Conservation (phyloP, 2,113 vertebrate genomes). For the Carollia perspicillata region DNA sequence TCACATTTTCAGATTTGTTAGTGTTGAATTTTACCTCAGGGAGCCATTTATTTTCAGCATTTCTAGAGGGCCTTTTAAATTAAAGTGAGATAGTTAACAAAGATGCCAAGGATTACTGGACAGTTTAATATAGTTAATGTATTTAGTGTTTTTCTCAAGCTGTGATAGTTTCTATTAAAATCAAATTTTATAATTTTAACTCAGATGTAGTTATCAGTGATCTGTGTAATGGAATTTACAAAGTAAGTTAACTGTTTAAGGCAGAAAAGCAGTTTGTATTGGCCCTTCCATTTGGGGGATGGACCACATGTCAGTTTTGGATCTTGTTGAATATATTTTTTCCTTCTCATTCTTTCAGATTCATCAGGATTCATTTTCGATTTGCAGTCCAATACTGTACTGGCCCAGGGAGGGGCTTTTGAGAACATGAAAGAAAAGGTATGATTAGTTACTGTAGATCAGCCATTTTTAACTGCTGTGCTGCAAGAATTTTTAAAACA, state of each 20-base stretch:
- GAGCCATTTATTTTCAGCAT: not conserved
- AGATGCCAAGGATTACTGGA: not conserved
- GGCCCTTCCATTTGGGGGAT: not conserved
- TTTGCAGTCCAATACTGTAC: slow-evolving; percentile 94
- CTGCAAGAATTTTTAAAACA: not conserved
- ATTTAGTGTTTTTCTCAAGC: slow-evolving; percentile 25
- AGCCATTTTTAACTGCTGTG: not conserved
- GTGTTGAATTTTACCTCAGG: slow-evolving; percentile 26
- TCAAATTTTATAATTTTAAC: slow-evolving; percentile 23
- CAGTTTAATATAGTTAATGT: not conserved
- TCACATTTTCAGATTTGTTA: not conserved
- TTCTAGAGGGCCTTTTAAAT: slow-evolving; percentile 3
- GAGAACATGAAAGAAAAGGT: slow-evolving; percentile 99
- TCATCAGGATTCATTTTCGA: slow-evolving; percentile 94
- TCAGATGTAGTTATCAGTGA: not conserved
- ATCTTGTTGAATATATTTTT: slow-evolving; percentile 50
- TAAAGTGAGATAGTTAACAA: slow-evolving; percentile 11
- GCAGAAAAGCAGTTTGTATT: not conserved
- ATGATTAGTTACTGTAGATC: slow-evolving; percentile 54
- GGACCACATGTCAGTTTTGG: not conserved
- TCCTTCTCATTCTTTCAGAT: slow-evolving; percentile 81
- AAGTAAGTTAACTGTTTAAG: slow-evolving; percentile 12
- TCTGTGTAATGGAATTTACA: not conserved
- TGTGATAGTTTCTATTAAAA: slow-evolving; percentile 29
- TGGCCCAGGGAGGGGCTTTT: slow-evolving; percentile 94